phyloP scores from a whole-genome alignment of 2,113 vertebrate genomes.

The Phoenicopterus ruber region DNA sequence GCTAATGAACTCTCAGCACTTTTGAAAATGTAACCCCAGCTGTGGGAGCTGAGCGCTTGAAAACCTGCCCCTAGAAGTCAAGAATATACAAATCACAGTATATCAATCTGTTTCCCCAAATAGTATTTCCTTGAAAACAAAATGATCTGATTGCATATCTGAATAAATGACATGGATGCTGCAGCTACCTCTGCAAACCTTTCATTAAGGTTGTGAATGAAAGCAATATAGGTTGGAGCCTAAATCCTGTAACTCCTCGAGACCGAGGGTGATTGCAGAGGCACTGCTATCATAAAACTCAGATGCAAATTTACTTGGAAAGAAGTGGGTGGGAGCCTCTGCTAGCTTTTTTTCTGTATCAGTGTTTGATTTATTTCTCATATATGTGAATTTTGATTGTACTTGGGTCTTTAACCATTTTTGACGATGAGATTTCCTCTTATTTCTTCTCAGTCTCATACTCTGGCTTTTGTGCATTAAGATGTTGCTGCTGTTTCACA shows the following conservation, averaged over 20 bases:
- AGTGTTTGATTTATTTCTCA: background rate
- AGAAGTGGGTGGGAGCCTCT: background rate
- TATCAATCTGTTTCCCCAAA: conserved; percentile 33
- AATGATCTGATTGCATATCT: conserved; percentile 19
- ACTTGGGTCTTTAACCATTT: background rate
- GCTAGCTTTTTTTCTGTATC: background rate
- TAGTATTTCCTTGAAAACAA: conserved; percentile 19
- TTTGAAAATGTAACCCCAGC: background rate
- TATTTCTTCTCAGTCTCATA: background rate
- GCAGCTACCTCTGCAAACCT: background rate
- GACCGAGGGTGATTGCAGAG: background rate
- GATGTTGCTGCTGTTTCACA: background rate
- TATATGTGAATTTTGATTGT: background rate
- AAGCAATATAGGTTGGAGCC: background rate
- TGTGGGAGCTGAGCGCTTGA: background rate
- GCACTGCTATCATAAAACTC: background rate
- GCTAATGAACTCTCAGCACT: background rate
- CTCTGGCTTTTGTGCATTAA: background rate
- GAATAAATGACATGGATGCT: conserved; percentile 17
- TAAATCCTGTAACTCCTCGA: background rate
- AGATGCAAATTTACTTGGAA: background rate
- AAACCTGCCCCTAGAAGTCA: background rate
- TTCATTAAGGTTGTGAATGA: background rate
- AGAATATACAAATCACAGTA: background rate
- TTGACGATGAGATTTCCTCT: background rate